These are phyloP conservation scores for Calyptomena viridis DNA, from an alignment of 2,113 vertebrate species.

Conservation along the genomic window DNA sequence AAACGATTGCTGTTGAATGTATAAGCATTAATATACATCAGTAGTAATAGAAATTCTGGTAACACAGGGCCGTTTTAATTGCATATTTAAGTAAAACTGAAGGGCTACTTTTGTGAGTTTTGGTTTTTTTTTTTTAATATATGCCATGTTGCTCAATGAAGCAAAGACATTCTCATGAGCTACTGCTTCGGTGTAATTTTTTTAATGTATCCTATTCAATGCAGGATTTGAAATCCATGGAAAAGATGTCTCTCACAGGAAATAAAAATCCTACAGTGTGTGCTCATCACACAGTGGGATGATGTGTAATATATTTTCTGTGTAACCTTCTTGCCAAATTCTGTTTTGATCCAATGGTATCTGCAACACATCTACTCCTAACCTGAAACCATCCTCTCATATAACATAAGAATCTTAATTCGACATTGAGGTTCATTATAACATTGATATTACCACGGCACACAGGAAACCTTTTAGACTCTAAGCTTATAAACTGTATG, in stretches of 20 bases:
- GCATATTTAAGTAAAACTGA: background rate
- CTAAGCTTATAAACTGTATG: background rate
- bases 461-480: background rate
- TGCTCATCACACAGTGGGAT: fast-evolving
- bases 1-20: background rate
- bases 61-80: fast-evolving
- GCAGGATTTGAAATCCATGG: background rate
- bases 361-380: background rate
- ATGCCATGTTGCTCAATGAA: background rate
- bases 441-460: background rate
- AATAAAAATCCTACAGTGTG: background rate
- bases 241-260: background rate
- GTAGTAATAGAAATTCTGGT: background rate
- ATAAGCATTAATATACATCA: background rate
- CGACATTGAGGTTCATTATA: fast-evolving
- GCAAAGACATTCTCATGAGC: background rate
- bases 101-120: background rate
- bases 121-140: background rate
- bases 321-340: background rate
- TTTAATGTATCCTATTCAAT: background rate
- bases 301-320: background rate
- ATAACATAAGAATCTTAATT: background rate
- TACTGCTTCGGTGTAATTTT: background rate
- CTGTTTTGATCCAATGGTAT: background rate
- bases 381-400: fast-evolving